Conservation (phyloP, 1,140 invertebrate species). For the Leptinotarsa lineolata region DNA sequence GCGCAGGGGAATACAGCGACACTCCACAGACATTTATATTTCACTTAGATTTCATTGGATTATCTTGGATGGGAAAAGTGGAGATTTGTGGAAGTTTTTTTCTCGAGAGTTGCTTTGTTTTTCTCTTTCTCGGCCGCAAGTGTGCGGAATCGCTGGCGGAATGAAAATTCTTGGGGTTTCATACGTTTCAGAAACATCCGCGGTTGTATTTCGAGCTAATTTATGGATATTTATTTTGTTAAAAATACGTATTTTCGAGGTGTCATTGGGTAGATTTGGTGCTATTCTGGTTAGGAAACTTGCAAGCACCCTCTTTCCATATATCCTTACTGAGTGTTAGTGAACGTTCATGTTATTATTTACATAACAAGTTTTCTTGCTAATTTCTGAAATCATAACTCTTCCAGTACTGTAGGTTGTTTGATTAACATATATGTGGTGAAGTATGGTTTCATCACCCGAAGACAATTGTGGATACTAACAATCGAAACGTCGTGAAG, state of each 20-base stretch:
- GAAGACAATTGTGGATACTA: too few relatives aligned
- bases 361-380: too few relatives aligned
- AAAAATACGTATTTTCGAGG: background rate
- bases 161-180: slow-evolving; percentile 16
- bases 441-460: too few relatives aligned
- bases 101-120: slow-evolving; percentile 23
- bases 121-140: slow-evolving; percentile 25
- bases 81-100: slow-evolving; percentile 37
- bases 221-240: background rate
- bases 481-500: too few relatives aligned
- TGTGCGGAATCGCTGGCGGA: slow-evolving; percentile 15
- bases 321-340: too few relatives aligned
- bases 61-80: slow-evolving; percentile 29
- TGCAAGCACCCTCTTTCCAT: too few relatives aligned
- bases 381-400: too few relatives aligned
- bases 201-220: background rate
- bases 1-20: slow-evolving; percentile 22
- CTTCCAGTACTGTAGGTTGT: too few relatives aligned
- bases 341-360: too few relatives aligned
- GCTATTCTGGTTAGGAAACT: too few relatives aligned
- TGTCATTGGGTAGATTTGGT: too few relatives aligned
- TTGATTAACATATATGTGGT: too few relatives aligned
- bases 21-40: slow-evolving; percentile 36
- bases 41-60: slow-evolving; percentile 37
- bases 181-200: slow-evolving; percentile 2